Evolutionary conservation across 2,888 invertebrate species (phyloP).

Genomic region (Syrphus vitripennis): DNA sequence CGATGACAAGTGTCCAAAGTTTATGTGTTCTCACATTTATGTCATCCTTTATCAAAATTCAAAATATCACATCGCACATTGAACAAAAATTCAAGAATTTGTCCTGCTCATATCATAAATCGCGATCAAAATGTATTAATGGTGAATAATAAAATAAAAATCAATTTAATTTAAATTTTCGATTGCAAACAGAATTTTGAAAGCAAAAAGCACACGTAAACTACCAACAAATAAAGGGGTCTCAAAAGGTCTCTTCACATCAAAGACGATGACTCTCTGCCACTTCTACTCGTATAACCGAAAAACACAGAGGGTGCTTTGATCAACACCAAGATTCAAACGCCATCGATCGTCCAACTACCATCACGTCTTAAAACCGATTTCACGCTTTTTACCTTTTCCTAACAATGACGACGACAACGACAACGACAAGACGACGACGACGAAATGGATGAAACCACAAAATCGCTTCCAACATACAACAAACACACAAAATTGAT

Average conservation of each 20-base stretch:
- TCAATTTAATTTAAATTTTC: slow-evolving; percentile 17
- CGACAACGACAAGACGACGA: background rate
- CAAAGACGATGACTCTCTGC: background rate
- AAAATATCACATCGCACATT: background rate
- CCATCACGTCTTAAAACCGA: slow-evolving; percentile 56
- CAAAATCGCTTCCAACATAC: slow-evolving; percentile 52
- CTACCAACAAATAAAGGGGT: background rate
- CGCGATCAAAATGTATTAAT: slow-evolving; percentile 30
- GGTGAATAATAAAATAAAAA: slow-evolving; percentile 19
- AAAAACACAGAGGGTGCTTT: slow-evolving; percentile 48
- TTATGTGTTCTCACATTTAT: slow-evolving; percentile 59
- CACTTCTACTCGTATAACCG: slow-evolving; percentile 35
- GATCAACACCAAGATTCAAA: slow-evolving; percentile 59
- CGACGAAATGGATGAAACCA: slow-evolving; percentile 32
- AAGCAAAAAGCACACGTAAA: background rate
- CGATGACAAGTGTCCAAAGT: slow-evolving; percentile 61
- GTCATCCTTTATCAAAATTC: slow-evolving; percentile 20
- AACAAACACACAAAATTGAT: slow-evolving; percentile 50
- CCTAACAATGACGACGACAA: background rate
- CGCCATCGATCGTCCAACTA: slow-evolving; percentile 37
- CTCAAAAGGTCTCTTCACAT: background rate
- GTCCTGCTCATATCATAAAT: slow-evolving; percentile 28
- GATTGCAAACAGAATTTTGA: slow-evolving; percentile 14
- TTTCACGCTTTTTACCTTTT: slow-evolving; percentile 68
- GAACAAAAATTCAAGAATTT: slow-evolving; percentile 29